These are phyloP conservation scores for Sebastes nivosus DNA, from an alignment of 2,797 vertebrate species.

Conservation along the genomic window DNA sequence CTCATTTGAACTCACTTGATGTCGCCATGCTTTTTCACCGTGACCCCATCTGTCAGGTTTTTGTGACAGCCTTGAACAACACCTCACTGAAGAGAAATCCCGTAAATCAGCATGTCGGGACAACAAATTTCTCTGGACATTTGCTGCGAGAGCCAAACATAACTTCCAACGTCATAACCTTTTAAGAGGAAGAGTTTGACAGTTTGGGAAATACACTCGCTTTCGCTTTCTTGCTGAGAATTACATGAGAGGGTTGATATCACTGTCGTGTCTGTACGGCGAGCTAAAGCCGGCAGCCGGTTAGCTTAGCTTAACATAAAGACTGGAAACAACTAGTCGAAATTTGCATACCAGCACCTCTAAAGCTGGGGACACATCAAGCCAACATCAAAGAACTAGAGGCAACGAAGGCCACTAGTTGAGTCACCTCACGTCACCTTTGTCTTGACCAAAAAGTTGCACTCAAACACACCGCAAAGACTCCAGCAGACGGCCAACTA, in stretches of 20 bases:
- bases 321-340: neutral
- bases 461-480: no score
- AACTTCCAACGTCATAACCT: neutral
- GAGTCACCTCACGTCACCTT: no score
- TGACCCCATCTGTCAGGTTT: slow-evolving; percentile 9
- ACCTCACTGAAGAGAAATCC: neutral
- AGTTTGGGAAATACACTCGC: neutral
- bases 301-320: neutral
- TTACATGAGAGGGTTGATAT: neutral
- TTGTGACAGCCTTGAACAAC: neutral
- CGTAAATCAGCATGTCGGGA: neutral
- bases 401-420: no score
- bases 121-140: neutral
- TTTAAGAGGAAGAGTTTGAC: neutral
- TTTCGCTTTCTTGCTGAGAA: neutral
- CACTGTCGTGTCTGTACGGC: neutral
- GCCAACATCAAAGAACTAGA: no score
- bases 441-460: no score
- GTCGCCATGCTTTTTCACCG: slow-evolving; percentile 17
- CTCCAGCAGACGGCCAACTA: no score
- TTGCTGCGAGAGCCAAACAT: neutral
- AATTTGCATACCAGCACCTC: neutral
- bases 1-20: slow-evolving; percentile 43
- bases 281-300: neutral
- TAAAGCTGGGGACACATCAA: neutral